Evolutionary conservation across 2,113 vertebrate genomes (phyloP).

Genomic region (Morone chrysops): DNA sequence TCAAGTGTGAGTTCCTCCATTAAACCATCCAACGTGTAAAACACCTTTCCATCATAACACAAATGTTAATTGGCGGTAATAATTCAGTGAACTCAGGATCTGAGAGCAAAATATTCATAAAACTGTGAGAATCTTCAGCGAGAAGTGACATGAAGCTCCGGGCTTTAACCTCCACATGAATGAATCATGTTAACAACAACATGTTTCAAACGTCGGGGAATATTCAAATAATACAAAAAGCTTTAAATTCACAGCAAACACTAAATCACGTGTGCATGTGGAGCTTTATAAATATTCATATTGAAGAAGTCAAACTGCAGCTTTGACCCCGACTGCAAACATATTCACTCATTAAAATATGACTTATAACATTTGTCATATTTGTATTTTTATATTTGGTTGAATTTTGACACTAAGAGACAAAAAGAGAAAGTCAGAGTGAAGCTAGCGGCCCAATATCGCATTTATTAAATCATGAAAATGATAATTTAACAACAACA

Average conservation of each 20-base stretch:
- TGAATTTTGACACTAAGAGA: neutral
- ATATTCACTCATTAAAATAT: neutral
- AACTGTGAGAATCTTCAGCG: neutral
- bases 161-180: conserved; percentile 42
- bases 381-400: neutral
- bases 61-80: neutral
- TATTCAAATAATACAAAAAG: neutral
- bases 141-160: conserved; percentile 2
- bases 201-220: conserved; percentile 1
- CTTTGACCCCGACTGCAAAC: conserved; percentile 40
- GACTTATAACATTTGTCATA: neutral
- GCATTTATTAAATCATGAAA: no score
- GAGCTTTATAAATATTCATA: conserved; percentile 45
- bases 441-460: neutral
- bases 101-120: neutral
- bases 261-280: neutral
- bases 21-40: no score
- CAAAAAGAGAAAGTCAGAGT: neutral
- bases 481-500: neutral
- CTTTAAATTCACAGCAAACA: conserved; percentile 23
- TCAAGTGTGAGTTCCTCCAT: neutral
- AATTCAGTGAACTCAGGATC: neutral
- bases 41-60: neutral
- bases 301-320: conserved; percentile 41
- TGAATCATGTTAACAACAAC: conserved; percentile 26